Percentiles rank a stretch among this genome's conserved stretches.
Evolutionary conservation across 1,140 invertebrate genomes (phyloP).

Genomic region (Maconellicoccus hirsutus): DNA sequence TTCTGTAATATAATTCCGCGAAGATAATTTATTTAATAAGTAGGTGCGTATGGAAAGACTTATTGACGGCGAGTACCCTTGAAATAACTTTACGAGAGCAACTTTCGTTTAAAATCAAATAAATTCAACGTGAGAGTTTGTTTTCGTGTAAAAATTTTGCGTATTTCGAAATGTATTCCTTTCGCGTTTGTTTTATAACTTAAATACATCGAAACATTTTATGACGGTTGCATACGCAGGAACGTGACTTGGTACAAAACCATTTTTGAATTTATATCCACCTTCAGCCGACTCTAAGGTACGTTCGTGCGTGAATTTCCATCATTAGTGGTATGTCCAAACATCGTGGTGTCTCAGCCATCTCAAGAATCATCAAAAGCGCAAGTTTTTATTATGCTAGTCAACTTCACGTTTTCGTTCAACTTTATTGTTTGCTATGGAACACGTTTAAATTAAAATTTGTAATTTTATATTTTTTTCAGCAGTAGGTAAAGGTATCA

Average conservation of each 20-base stretch:
- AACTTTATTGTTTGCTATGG: background rate
- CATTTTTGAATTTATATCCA: constrained; percentile 6
- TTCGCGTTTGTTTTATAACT: constrained; percentile 4
- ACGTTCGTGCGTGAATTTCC: constrained; percentile 2
- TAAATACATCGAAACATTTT: background rate
- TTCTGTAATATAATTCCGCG: too few species aligned
- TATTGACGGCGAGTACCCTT: too few species aligned
- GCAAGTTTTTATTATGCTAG: background rate
- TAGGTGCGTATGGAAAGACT: too few species aligned
- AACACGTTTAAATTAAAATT: too few species aligned
- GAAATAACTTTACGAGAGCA: too few species aligned
- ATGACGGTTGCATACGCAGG: background rate
- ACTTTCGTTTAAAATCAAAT: too few species aligned
- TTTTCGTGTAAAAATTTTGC: background rate
- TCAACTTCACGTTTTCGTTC: background rate
- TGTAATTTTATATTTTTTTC: too few species aligned
- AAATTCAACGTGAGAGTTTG: background rate
- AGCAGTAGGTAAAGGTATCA: too few species aligned
- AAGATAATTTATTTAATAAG: too few species aligned
- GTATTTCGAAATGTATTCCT: background rate
- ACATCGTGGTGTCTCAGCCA: background rate
- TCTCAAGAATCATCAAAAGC: background rate
- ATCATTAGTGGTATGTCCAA: background rate
- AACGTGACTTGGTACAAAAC: background rate
- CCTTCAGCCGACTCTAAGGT: background rate